Conservation (phyloP, 2,113 vertebrate genomes). For the Clarias gariepinus region DNA sequence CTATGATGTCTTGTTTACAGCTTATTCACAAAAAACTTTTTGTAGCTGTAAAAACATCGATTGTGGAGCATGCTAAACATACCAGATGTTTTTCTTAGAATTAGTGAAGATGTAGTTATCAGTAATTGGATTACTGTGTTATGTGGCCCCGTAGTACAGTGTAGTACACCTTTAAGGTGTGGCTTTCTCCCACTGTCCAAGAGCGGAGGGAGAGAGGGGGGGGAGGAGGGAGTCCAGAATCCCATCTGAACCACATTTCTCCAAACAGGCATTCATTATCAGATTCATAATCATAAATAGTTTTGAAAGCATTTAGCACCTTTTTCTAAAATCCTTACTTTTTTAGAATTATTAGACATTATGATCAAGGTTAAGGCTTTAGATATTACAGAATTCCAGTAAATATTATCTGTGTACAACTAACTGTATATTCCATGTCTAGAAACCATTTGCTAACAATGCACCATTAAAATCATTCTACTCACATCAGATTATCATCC, state of each 20-base stretch:
- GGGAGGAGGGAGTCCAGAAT: no score
- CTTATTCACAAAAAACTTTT: constrained; percentile 23
- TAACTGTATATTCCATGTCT: background rate
- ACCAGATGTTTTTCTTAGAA: background rate
- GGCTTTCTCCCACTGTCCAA: background rate
- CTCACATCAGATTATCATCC: no score
- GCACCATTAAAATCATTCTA: no score
- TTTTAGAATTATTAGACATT: background rate
- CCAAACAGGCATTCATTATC: background rate
- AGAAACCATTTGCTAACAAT: background rate
- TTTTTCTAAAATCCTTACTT: background rate
- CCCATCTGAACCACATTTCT: background rate
- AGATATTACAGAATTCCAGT: background rate
- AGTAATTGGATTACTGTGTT: background rate
- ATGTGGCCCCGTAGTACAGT: background rate
- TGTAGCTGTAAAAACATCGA: constrained; percentile 22
- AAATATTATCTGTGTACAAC: background rate
- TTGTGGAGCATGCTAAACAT: background rate
- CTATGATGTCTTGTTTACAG: constrained; percentile 37
- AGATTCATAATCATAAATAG: background rate
- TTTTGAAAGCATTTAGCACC: background rate
- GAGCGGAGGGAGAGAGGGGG: no score
- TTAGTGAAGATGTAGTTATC: background rate
- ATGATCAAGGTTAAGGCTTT: background rate
- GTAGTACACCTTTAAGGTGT: no score